phyloP scores from a whole-genome alignment of 2,113 vertebrate species.

The Dolichallabes microphthalmus region DNA sequence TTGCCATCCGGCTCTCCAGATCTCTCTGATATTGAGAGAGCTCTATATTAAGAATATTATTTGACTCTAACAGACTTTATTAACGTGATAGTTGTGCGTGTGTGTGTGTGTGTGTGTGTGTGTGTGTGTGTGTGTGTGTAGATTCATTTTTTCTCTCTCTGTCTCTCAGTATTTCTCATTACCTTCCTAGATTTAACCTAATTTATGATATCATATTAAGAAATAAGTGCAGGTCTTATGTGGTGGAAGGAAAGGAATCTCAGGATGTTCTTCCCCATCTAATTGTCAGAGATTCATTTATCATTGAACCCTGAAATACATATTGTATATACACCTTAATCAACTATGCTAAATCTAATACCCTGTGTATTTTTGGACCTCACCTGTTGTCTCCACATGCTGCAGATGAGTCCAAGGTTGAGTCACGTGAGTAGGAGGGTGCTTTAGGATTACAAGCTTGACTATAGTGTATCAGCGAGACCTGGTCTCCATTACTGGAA shows the following conservation, averaged over 20 bases:
- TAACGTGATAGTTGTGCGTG: slow-evolving; percentile 51
- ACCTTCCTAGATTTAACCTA: slow-evolving; percentile 44
- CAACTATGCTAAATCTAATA: neutral
- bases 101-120: neutral
- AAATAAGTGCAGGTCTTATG: slow-evolving; percentile 22
- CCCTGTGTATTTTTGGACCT: neutral
- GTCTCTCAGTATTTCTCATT: slow-evolving; percentile 63
- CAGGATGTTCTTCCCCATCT: neutral
- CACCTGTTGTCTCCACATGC: neutral
- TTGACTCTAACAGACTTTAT: slow-evolving; percentile 69
- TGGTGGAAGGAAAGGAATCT: neutral
- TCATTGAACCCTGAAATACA: neutral
- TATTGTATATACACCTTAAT: neutral
- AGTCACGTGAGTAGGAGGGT: slow-evolving; percentile 8
- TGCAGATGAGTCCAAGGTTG: neutral
- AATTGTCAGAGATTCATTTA: neutral
- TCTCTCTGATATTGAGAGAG: slow-evolving; percentile 65
- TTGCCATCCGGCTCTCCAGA: slow-evolving; percentile 70
- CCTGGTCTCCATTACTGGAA: slow-evolving; percentile 45
- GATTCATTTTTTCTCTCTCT: slow-evolving; percentile 58
- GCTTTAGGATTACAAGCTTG: slow-evolving; percentile 49
- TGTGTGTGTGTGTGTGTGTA: slow-evolving; percentile 45
- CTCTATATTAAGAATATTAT: slow-evolving; percentile 61
- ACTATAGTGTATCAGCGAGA: slow-evolving; percentile 40
- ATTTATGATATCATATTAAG: slow-evolving; percentile 37